Base-by-base conservation (phyloP, 2,888 invertebrate genomes). In the Ctena decussata region DNA sequence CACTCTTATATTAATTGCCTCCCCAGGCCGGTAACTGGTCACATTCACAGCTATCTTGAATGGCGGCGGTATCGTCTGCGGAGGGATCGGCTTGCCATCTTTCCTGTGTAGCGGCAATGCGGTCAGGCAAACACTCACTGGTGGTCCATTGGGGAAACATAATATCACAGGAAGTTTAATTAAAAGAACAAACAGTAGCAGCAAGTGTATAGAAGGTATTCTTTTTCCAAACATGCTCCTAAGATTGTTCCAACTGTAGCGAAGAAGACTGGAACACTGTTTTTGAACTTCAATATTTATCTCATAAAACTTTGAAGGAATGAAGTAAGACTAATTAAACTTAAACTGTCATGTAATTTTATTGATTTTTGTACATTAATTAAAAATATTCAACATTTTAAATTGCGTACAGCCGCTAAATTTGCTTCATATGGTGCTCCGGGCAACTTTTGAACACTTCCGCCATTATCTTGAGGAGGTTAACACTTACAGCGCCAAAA, bases 101-200 rank as follows among this genome's bases (percentile, higher is more conserved):
- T 77, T 79, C 15, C 37, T 70, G 69, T 87, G 87, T 18, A 81
- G n/a, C 5, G 87, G 87, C 53, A 82, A 46, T n/a, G 75, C 82
- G n/a, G 74, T 53, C 0, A 24, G n/a, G 57, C 87, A 87, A 11
- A 75, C 82, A 15, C 75, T 77, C 5, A 21, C 30, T 18, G 87
- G 87, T 30, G 87, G 80, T 24, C 87, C 87, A 35, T 44, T 69
- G 0, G 87, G 87, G 65, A 82, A 87, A 30, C 53, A 65, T 18
- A 12, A 65, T 35, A 35, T 24, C 5, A 5, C 8, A 21, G 5
- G 6, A 24, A 27, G 24, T 27, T 11, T 57, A 1, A 57, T 27
- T 1, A 27, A 27, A 1, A 57, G n/a, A 27, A 57, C 27, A 5
- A 57, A n/a, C 6, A 57, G 1, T 27, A 57, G 5, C 12, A 24